A percentile compares a stretch with the other conserved stretches of the same genome.
These are phyloP conservation scores for Saiga tatarica DNA, from an alignment of 2,113 vertebrate species.

Conservation along the genomic window DNA sequence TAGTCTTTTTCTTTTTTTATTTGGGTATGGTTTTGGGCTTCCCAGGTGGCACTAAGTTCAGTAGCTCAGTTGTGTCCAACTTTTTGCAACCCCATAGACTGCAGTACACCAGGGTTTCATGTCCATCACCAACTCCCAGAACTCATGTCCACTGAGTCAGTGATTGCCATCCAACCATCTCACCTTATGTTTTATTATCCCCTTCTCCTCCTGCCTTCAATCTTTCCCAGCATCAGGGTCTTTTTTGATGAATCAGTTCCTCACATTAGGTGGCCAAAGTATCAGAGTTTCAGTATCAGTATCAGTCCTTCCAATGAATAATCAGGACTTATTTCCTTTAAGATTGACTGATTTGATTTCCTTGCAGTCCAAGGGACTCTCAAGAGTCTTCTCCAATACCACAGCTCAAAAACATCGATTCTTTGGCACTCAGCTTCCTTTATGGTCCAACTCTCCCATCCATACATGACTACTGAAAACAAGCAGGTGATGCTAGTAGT, in stretches of 20 bases:
- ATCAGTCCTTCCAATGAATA: not conserved
- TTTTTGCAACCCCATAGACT: not conserved
- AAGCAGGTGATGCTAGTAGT: not conserved
- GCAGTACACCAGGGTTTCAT: not conserved
- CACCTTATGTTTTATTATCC: not conserved
- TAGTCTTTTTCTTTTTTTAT: not conserved
- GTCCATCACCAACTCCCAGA: not conserved
- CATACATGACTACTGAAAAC: not conserved
- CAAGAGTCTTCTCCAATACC: not conserved
- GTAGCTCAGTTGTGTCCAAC: not conserved
- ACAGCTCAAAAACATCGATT: not conserved
- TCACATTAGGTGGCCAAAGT: not conserved
- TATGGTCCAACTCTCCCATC: not conserved
- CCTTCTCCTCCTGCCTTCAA: not conserved
- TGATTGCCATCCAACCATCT: not conserved
- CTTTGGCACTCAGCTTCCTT: not conserved
- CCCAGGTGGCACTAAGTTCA: not conserved
- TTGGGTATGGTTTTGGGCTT: not conserved
- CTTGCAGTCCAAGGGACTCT: not conserved
- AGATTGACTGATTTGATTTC: not conserved
- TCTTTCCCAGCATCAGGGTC: not conserved
- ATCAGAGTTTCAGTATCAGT: not conserved
- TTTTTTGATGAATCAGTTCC: not conserved
- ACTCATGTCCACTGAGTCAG: accelerated
- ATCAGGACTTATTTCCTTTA: not conserved